Evolutionary conservation across 1,140 invertebrate species (phyloP), one percentile per base, ranked within the genome.

Genomic region (Drosophila albomicans): DNA sequence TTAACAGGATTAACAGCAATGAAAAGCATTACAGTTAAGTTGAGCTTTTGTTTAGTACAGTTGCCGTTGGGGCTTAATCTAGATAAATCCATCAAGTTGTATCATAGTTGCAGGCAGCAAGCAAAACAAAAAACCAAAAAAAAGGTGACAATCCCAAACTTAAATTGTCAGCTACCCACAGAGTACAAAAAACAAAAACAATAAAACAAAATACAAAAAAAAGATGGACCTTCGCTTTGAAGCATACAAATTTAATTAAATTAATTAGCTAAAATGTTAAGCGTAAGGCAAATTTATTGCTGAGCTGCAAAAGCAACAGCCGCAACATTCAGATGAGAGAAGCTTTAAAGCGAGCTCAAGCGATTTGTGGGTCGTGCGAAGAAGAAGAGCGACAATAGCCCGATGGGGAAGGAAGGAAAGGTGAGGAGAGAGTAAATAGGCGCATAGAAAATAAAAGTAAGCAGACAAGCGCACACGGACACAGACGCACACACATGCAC

Each of bases 381-480:
- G 20, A 11, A 30, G 48, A 2, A 25, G 20, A 25, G 20, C 3
- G 7, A 48, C 3, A 10, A 38, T 38, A 3, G 10, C 3, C 5
- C 0, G 11, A 16, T n/a, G 16, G 7, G 13, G n/a, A 11, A 15
- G 20, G n/a, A 7, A 11, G 10, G 15, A 46, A 20, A 25, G 15
- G n/a, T 13, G 57, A 38, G 35, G 35, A 38, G 35, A 10, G 35
- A 38, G 30, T 65, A 62, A 52, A 68, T 80, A 89, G 84, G 81
- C 84, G 65, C 56, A 72, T 81, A 70, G 78, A 89, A 89, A 88
- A 88, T 75, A 89, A 88, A 81, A 88, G 84, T 88, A 89, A 78
- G 77, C 66, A 88, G 43, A 75, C 56, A 68, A 30, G 51, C 16
- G 62, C 49, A 48, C 28, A 46, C 7, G 61, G n/a, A 63, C 7